These are phyloP conservation scores for Galemys pyrenaicus DNA, from an alignment of 2,113 vertebrate species.

Conservation along the genomic window DNA sequence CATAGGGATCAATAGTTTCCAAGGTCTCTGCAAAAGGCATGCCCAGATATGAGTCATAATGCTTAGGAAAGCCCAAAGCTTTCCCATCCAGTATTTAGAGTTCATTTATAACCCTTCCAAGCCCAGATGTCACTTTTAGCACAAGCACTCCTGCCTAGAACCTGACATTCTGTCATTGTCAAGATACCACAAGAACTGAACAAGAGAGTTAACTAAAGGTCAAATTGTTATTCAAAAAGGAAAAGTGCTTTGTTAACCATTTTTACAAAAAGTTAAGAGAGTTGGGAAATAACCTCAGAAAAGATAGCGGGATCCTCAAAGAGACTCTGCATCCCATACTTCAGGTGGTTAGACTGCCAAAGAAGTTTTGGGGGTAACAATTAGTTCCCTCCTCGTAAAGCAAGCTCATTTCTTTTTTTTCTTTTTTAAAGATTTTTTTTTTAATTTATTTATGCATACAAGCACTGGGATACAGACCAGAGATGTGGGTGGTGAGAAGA, in stretches of 20 bases:
- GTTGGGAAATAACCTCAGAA: not conserved
- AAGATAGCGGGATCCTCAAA: not conserved
- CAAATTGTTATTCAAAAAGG: not conserved
- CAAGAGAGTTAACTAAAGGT: not conserved
- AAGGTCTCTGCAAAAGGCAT: not conserved
- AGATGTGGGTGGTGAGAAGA: no score
- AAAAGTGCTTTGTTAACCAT: not conserved
- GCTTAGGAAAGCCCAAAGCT: not conserved
- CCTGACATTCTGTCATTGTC: not conserved
- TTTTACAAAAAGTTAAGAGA: not conserved
- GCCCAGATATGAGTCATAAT: not conserved
- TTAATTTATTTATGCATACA: no score
- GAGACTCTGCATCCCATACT: not conserved
- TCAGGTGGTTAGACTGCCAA: not conserved
- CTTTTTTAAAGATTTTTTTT: no score
- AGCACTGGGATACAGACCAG: no score
- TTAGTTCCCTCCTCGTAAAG: not conserved
- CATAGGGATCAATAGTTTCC: not conserved
- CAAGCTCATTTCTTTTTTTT: rapidly evolving
- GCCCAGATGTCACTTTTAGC: not conserved
- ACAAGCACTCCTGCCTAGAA: not conserved
- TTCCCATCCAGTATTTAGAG: not conserved
- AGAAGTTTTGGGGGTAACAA: not conserved
- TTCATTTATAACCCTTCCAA: not conserved
- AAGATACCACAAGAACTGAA: not conserved